Conservation (phyloP, 64 coral and sea anemone species). For the Orbicella faveolata region DNA sequence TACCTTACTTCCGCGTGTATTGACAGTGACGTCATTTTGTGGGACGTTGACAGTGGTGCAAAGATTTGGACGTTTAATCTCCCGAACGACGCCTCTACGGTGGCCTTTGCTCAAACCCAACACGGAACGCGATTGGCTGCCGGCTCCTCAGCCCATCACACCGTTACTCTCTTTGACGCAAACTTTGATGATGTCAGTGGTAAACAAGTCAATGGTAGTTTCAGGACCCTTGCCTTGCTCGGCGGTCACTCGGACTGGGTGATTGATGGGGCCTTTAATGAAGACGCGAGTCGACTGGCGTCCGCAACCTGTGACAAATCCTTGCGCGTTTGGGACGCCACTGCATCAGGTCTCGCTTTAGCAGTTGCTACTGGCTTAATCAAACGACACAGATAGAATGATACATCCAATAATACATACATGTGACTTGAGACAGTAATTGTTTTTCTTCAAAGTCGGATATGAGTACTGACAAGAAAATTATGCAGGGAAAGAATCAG, state of each 20-base stretch:
- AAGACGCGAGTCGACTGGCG: not conserved
- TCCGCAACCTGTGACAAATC: constrained; percentile 45
- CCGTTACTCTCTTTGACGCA: constrained; percentile 42
- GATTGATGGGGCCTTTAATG: constrained; percentile 44
- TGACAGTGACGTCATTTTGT: constrained; percentile 47
- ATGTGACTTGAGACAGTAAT: no score
- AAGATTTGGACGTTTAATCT: constrained; percentile 23
- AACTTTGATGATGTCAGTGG: not conserved
- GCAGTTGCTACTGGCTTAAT: no score
- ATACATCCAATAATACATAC: no score
- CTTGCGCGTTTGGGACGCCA: constrained; percentile 48
- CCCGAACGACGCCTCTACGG: constrained; percentile 50
- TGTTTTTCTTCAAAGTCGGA: no score
- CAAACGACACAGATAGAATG: no score
- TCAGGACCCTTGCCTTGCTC: constrained; percentile 39
- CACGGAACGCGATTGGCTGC: constrained; percentile 52
- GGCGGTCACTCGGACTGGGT: constrained; percentile 62
- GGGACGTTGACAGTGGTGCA: constrained; percentile 41
- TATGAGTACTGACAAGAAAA: no score
- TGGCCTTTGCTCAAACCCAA: constrained; percentile 23
- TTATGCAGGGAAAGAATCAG: no score
- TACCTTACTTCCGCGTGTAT: constrained; percentile 42
- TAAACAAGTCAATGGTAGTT: not conserved
- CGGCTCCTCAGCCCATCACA: constrained; percentile 51
- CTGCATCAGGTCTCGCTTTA: no score